These are phyloP conservation scores for Zaprionus capensis DNA, from an alignment of 1,140 invertebrate species.

Conservation along the genomic window DNA sequence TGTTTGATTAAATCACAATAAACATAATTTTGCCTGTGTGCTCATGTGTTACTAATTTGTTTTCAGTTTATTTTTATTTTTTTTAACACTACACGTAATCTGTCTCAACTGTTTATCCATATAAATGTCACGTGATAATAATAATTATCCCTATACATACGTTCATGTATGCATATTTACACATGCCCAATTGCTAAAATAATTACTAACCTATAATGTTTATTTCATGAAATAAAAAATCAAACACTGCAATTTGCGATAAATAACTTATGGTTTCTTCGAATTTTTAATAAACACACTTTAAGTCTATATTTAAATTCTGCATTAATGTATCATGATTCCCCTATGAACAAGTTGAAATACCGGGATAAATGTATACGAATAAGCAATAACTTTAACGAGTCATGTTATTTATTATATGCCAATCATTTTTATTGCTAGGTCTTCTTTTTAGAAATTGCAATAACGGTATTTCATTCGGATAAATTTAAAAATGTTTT, in stretches of 20 bases:
- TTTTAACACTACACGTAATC: not conserved
- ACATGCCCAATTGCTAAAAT: not conserved
- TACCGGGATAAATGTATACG: too few species aligned
- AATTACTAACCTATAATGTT: not conserved
- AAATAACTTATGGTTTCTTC: not conserved
- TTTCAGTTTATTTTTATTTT: not conserved
- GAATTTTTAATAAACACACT: not conserved
- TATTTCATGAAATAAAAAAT: not conserved
- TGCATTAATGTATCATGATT: too few species aligned
- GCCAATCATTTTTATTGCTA: too few species aligned
- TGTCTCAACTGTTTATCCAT: not conserved
- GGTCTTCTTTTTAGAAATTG: too few species aligned
- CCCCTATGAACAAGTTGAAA: too few species aligned
- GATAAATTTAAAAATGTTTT: too few species aligned
- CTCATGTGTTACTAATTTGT: not conserved
- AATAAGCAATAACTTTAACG: too few species aligned
- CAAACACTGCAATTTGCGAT: not conserved
- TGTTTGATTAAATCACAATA: not conserved
- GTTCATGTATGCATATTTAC: not conserved
- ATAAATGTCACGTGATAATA: not conserved
- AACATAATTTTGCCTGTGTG: not conserved
- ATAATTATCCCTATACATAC: not conserved
- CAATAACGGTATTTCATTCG: too few species aligned
- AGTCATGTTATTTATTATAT: too few species aligned
- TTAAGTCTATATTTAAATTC: too few species aligned